Conservation (phyloP, 2,113 vertebrate genomes). For the Australoheros scitulus region DNA sequence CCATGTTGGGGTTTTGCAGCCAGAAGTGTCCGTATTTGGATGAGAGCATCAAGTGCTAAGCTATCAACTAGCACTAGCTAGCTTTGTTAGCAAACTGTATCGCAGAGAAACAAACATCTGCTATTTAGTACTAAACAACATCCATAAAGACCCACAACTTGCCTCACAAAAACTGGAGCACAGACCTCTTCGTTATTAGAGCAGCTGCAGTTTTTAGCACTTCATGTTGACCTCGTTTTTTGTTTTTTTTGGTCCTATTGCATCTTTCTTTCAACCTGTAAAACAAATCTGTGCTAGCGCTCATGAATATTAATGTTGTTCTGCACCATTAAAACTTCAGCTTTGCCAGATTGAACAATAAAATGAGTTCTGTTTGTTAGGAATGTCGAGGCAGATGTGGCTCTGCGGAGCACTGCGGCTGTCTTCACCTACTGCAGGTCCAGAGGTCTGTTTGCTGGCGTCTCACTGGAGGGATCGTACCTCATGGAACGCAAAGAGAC, state of each 20-base stretch:
- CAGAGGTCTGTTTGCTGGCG: constrained; percentile 91
- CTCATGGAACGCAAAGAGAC: constrained; percentile 96
- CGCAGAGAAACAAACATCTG: background rate
- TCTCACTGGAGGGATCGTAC: constrained; percentile 93
- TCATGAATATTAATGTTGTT: background rate
- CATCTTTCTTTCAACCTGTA: background rate
- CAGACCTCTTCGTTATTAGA: background rate
- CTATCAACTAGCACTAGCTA: background rate
- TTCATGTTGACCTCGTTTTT: too few relatives aligned
- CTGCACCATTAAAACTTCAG: background rate
- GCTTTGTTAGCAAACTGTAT: background rate
- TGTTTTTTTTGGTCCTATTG: background rate
- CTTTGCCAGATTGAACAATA: background rate
- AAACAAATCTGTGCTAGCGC: background rate
- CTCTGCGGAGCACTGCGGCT: constrained; percentile 89
- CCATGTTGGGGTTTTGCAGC: background rate
- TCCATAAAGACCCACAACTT: background rate
- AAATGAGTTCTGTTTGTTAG: constrained; percentile 65
- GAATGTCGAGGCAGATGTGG: constrained; percentile 93
- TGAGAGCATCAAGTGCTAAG: background rate
- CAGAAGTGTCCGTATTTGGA: background rate
- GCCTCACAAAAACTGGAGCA: background rate
- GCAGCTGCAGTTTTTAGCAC: background rate
- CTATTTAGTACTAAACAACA: background rate
- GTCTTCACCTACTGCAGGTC: constrained; percentile 95